A percentile compares a stretch with the other conserved stretches of the same genome.
These are phyloP conservation scores for Escarpia spicata DNA, from an alignment of 2,888 invertebrate genomes.

Conservation along the genomic window DNA sequence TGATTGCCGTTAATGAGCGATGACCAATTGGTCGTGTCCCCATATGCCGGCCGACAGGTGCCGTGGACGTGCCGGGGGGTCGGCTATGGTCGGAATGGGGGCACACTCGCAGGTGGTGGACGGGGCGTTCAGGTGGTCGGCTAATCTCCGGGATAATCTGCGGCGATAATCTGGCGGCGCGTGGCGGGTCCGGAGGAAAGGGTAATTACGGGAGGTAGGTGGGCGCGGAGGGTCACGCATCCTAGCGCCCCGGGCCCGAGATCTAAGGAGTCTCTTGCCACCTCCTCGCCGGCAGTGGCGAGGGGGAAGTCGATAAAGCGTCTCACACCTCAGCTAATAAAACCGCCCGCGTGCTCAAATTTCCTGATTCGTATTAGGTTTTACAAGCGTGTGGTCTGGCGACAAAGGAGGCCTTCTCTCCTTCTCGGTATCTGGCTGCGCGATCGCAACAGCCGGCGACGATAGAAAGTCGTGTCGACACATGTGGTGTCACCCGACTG, in stretches of 20 bases:
- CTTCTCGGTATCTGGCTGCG: not conserved
- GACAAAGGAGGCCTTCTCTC: not conserved
- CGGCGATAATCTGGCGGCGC: not conserved
- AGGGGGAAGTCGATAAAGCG: not conserved
- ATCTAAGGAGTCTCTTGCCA: not conserved
- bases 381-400: not conserved
- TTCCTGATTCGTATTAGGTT: not conserved
- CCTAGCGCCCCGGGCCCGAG: not conserved
- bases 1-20: constrained; percentile 9
- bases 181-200: constrained; percentile 5
- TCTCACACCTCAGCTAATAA: constrained; percentile 12
- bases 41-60: not conserved
- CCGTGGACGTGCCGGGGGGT: not conserved
- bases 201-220: not conserved
- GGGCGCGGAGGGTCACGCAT: not conserved
- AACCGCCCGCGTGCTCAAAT: not conserved
- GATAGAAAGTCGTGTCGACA: not conserved
- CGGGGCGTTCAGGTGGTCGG: not conserved
- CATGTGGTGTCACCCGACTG: not conserved
- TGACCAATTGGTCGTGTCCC: not conserved
- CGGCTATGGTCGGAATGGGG: not conserved
- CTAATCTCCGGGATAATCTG: not conserved
- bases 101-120: not conserved
- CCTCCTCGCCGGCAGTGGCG: not conserved
- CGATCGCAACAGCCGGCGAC: not conserved